Percentiles rank a stretch among this genome's conserved stretches.
Evolutionary conservation across 2,888 invertebrate species (phyloP).

Genomic region (Phortica magna): DNA sequence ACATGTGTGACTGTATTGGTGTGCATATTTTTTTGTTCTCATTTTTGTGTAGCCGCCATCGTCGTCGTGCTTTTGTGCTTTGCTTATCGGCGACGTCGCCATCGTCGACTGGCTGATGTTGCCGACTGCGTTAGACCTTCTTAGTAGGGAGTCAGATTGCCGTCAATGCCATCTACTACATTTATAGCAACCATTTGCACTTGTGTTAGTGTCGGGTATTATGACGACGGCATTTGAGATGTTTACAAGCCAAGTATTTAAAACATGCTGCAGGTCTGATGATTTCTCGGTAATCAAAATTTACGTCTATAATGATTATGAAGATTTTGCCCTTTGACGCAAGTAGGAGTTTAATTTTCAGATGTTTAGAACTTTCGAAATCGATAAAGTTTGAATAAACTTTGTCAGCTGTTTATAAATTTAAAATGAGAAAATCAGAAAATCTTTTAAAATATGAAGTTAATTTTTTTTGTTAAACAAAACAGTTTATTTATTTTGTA

Average conservation of each 20-base stretch:
- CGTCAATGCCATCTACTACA: conserved; percentile 1
- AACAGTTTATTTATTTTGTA: no score
- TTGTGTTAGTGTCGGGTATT: conserved; percentile 16
- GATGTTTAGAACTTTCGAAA: no score
- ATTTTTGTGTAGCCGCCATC: conserved; percentile 7
- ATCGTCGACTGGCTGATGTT: conserved; percentile 32
- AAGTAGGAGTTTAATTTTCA: no score
- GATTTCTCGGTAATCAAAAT: no score
- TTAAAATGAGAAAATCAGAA: no score
- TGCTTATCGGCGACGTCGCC: conserved; percentile 61
- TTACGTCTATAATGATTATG: no score
- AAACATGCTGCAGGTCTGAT: background rate
- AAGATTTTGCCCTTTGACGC: no score
- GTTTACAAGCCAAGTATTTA: background rate
- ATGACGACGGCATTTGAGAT: background rate
- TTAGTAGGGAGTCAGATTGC: conserved; percentile 54
- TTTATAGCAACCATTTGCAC: conserved; percentile 33
- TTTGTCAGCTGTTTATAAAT: no score
- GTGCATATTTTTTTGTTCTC: background rate
- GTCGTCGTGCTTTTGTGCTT: conserved; percentile 35
- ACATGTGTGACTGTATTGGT: conserved; percentile 28
- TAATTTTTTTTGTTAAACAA: no score
- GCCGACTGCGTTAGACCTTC: conserved; percentile 56
- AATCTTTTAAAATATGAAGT: no score
- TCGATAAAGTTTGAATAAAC: no score